These are phyloP conservation scores for human DNA, from an alignment of 2,113 vertebrate genomes.

Conservation along the genomic window GRCh38 chr1:244376001-244376500, in stretches of 20 bases:
- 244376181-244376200: neutral
- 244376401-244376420: neutral
- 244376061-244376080: neutral
- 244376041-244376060: neutral
- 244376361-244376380: neutral
- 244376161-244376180: no score
- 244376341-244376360: neutral
- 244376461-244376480: neutral
- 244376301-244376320: neutral
- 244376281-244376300: neutral
- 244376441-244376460: neutral
- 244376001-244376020: neutral
- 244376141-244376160: accelerated
- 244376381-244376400: neutral
- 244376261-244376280: neutral
- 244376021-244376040: neutral
- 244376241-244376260: neutral
- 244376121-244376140: neutral
- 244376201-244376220: neutral
- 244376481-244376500: neutral
- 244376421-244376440: neutral
- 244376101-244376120: neutral
- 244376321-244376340: neutral
- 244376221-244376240: neutral
- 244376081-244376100: neutral